Evolutionary conservation across 2,888 invertebrate genomes (phyloP), one percentile per base, ranked within the genome.

Genomic region (Drosophila parthenogenetica): DNA sequence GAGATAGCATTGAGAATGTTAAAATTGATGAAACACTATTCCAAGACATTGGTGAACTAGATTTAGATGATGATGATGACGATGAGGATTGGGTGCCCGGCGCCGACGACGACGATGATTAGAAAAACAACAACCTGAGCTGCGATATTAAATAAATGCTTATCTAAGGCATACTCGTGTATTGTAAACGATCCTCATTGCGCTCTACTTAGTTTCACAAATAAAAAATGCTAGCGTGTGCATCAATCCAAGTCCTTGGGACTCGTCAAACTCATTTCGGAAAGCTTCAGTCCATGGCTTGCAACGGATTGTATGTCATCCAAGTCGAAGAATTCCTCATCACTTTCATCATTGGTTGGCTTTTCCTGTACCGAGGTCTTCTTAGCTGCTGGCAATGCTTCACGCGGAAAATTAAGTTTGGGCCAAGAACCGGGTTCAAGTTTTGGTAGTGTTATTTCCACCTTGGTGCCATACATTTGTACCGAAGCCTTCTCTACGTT

Each of bases 1-100:
- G 93, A 0, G 92, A 92, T 25, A 89, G 87, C 7, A 91, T 93
- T 73, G 92, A 92, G 60, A 92, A 77, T 77, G 97, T 98, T 39
- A 97, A 98, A 93, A 98, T 98, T 45, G 98, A 98, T 92, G 98
- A 98, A 92, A 96, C 97, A 17, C 92, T 98, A 16, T 98, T 98
- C 91, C 97, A 98, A 94, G 96, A 97, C 91, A 92, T 97, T 83
- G 97, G 97, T 77, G 97, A 97, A 90, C 93, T 97, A 57, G 97
- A 97, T 32, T 71, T 91, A 72, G 91, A 89, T 58, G 91, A 91
- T 13, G 91, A 91, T 5, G 87, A 90, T 71, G 95, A 95, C 48
- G 95, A 95, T 49, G 94, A 93, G 79, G 95, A 96, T 90, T 96
- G 94, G 91, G 94, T 94, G 32, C 94, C 94, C 0, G 94, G 94